These are phyloP conservation scores for Theristus sp. DNA, from an alignment of 2,888 invertebrate genomes.

Conservation along the genomic window DNA sequence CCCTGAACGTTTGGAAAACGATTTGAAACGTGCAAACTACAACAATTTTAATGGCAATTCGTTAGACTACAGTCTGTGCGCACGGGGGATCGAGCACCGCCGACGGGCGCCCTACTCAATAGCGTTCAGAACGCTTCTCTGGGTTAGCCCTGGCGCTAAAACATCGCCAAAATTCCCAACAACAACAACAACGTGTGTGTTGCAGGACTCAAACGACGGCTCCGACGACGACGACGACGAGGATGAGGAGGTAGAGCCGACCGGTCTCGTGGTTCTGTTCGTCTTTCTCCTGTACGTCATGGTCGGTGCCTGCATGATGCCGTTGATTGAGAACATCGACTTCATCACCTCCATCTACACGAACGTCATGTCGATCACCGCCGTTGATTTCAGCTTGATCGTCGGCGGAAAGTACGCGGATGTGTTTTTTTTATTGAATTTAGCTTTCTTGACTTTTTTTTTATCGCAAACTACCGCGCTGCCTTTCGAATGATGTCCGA, in stretches of 20 bases:
- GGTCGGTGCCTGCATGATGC: neutral
- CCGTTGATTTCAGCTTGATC: neutral
- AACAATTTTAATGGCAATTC: no score
- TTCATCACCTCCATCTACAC: neutral
- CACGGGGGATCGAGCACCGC: no score
- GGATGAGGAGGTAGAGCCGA: neutral
- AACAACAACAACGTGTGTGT: no score
- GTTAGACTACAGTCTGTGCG: no score
- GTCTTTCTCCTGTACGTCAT: neutral
- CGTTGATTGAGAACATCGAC: neutral
- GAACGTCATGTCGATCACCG: neutral
- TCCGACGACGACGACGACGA: neutral
- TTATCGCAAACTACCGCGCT: neutral
- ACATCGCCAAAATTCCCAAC: no score
- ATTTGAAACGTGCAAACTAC: no score
- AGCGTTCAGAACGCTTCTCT: no score
- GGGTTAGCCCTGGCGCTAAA: no score
- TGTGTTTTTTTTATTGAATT: neutral
- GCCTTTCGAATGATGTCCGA: no score
- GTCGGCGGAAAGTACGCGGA: neutral
- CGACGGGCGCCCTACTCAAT: no score
- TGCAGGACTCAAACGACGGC: no score
- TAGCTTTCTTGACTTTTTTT: neutral
- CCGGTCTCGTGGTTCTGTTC: neutral
- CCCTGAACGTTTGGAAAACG: no score